These are phyloP conservation scores for Linnaemya tessellans DNA, from an alignment of 2,888 invertebrate genomes.

Conservation along the genomic window DNA sequence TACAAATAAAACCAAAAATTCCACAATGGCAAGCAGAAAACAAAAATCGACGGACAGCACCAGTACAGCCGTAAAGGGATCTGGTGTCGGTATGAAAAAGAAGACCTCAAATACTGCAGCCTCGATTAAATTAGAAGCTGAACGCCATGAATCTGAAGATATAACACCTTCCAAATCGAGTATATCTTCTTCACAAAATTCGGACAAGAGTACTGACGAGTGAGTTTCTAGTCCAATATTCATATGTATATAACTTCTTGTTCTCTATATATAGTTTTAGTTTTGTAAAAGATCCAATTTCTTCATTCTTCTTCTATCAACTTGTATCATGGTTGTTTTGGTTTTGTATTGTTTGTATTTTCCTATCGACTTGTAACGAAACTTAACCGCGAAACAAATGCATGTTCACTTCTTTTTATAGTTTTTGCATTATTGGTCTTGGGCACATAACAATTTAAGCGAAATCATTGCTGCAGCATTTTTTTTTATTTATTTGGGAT, in stretches of 20 bases:
- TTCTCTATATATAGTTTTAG: constrained; percentile 42
- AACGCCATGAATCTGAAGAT: constrained; percentile 60
- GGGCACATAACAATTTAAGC: too few species aligned
- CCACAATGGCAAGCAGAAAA: constrained; percentile 65
- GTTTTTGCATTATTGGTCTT: background rate
- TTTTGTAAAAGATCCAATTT: constrained; percentile 14
- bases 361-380: constrained; percentile 17
- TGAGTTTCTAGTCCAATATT: constrained; percentile 74
- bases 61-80: constrained; percentile 24
- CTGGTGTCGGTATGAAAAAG: constrained; percentile 54
- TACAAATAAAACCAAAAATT: constrained; percentile 64
- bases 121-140: constrained; percentile 43
- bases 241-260: background rate
- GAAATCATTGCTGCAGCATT: too few species aligned
- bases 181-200: constrained; percentile 73
- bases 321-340: constrained; percentile 16
- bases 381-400: background rate
- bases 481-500: too few species aligned
- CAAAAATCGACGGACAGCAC: constrained; percentile 65
- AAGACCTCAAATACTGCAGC: constrained; percentile 45
- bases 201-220: constrained; percentile 81
- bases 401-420: constrained; percentile 2
- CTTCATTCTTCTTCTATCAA: constrained; percentile 43
- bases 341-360: constrained; percentile 32
- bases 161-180: constrained; percentile 56